Evolutionary conservation across 2,797 vertebrate species (phyloP).

Genomic region (Apogon hyalosoma): DNA sequence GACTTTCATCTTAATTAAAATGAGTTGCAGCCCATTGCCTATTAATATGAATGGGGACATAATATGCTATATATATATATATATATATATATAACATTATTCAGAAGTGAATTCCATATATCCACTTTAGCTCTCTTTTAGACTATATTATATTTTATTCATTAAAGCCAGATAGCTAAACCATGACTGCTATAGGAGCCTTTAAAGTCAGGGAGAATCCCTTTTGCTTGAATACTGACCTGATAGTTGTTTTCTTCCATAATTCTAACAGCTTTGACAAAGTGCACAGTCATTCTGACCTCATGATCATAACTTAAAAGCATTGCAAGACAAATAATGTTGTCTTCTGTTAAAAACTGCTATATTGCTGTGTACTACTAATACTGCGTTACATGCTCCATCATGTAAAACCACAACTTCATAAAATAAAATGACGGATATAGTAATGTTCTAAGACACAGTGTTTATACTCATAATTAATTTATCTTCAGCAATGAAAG

Average conservation of each 20-base stretch:
- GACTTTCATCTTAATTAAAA: conserved; percentile 63
- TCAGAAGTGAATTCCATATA: conserved; percentile 23
- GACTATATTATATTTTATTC: conserved; percentile 37
- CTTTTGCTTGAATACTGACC: conserved; percentile 26
- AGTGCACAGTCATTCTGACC: conserved; percentile 57
- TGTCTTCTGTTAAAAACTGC: conserved; percentile 6
- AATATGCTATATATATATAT: conserved; percentile 32
- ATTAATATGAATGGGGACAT: conserved; percentile 43
- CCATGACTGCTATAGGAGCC: conserved; percentile 23
- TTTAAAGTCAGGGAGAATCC: conserved; percentile 20
- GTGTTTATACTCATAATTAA: conserved; percentile 56
- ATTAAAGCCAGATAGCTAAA: conserved; percentile 36
- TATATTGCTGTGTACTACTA: no score
- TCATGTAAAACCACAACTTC: conserved; percentile 4
- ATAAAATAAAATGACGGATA: conserved; percentile 44
- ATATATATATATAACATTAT: conserved; percentile 34
- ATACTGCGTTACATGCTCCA: background rate
- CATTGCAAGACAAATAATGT: background rate
- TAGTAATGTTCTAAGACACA: conserved; percentile 41
- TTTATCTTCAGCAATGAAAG: conserved; percentile 49
- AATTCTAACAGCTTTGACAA: conserved; percentile 48
- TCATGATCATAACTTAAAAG: conserved; percentile 38
- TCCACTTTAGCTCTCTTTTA: conserved; percentile 21
- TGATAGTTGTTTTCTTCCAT: conserved; percentile 38
- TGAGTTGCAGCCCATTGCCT: conserved; percentile 30